A percentile compares a stretch with the other conserved stretches of the same genome.
Evolutionary conservation across 92 coral and sea anemone genomes (phyloP).

Genomic region (Parazoanthus darwini): DNA sequence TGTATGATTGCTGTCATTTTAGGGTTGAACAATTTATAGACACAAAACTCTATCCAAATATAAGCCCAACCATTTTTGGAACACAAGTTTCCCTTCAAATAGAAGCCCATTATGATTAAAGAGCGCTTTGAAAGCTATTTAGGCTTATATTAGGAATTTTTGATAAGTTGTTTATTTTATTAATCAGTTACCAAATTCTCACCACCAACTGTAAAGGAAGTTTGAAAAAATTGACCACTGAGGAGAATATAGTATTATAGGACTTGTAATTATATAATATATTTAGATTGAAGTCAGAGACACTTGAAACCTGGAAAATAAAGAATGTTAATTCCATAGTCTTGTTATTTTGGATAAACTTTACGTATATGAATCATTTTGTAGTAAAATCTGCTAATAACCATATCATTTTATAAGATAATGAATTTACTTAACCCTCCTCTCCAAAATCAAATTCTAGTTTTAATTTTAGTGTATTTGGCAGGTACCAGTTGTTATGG

Average conservation of each 20-base stretch:
- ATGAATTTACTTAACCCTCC: neutral
- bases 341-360: neutral
- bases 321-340: too few species aligned
- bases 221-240: neutral
- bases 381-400: neutral
- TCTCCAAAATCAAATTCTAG: neutral
- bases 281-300: neutral
- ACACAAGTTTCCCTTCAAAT: too few species aligned
- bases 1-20: too few species aligned
- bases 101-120: neutral
- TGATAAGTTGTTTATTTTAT: too few species aligned
- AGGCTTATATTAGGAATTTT: too few species aligned
- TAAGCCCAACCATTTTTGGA: too few species aligned
- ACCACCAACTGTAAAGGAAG: neutral
- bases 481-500: constrained; percentile 20
- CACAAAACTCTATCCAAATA: too few species aligned
- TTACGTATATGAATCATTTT: neutral
- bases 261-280: too few species aligned
- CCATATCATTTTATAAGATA: neutral
- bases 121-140: too few species aligned
- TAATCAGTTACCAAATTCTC: neutral
- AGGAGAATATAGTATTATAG: neutral
- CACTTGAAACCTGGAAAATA: too few species aligned
- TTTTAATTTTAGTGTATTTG: too few species aligned
- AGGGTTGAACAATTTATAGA: too few species aligned